phyloP scores from a whole-genome alignment of 53 echinoderm and acorn worm genomes.

The Mesocentrotus franciscanus region DNA sequence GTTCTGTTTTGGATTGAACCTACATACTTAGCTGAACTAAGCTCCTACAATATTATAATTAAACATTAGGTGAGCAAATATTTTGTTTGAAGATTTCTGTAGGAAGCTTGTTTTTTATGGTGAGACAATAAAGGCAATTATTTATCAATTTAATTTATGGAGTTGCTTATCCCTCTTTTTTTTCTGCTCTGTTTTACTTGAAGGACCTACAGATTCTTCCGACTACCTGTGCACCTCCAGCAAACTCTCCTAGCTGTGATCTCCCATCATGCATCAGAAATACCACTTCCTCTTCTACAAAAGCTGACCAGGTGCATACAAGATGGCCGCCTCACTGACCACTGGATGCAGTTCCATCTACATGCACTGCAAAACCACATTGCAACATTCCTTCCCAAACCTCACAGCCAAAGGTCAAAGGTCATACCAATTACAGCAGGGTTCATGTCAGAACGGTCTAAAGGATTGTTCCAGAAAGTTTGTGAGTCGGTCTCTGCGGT shows the following conservation, averaged over 20 bases:
- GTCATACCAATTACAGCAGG: background rate
- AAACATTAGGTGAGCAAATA: background rate
- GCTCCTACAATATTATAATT: too few species aligned
- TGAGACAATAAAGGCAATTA: background rate
- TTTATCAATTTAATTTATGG: background rate
- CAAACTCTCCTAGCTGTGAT: constrained; percentile 17
- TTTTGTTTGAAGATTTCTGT: background rate
- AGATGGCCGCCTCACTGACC: constrained; percentile 45
- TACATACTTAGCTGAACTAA: too few species aligned
- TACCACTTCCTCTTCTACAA: constrained; percentile 39
- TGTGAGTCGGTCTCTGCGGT: background rate
- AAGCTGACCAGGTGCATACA: constrained; percentile 3
- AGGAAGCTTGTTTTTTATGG: background rate
- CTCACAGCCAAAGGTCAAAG: background rate
- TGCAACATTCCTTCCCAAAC: constrained; percentile 17
- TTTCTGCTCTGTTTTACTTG: background rate
- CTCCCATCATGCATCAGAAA: constrained; percentile 61
- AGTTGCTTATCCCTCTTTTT: background rate
- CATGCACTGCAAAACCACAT: constrained; percentile 56
- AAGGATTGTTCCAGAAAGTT: background rate
- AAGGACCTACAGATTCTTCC: constrained; percentile 31
- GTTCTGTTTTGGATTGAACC: too few species aligned
- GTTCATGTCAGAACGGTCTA: background rate
- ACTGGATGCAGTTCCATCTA: constrained; percentile 43
- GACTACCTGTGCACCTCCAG: constrained; percentile 24